phyloP scores from a whole-genome alignment of 92 coral and sea anemone genomes.

The Phenganax marumi region DNA sequence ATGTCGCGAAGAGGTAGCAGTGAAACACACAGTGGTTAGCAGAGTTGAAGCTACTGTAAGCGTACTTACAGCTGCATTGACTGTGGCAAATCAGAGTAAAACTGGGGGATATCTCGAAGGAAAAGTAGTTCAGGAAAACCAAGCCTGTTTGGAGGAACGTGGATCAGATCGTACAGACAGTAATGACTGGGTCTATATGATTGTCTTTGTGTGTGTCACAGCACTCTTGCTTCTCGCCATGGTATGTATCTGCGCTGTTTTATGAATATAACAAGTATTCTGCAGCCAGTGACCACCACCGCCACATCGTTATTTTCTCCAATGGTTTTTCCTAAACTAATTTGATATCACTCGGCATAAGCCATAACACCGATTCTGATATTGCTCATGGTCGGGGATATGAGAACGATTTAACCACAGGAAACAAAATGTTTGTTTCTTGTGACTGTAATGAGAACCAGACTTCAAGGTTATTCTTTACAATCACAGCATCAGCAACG shows the following conservation, averaged over 20 bases:
- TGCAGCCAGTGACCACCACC: not conserved
- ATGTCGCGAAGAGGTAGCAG: conserved; percentile 11
- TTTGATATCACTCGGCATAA: no score
- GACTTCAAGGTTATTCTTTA: no score
- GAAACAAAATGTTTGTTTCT: no score
- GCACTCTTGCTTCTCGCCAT: conserved; percentile 35
- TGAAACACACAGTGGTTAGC: conserved; percentile 12
- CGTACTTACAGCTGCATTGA: conserved; percentile 4
- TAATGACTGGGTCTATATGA: conserved; percentile 39
- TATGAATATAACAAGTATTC: not conserved
- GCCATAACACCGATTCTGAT: no score
- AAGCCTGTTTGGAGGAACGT: not conserved
- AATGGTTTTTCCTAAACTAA: no score
- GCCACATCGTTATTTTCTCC: no score
- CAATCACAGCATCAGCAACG: no score
- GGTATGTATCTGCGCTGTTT: not conserved
- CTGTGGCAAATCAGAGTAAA: conserved; percentile 1
- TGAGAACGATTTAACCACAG: no score
- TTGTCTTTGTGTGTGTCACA: conserved; percentile 30
- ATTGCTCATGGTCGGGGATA: no score
- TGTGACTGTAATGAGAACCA: no score
- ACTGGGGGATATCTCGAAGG: conserved; percentile 14
- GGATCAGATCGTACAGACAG: not conserved
- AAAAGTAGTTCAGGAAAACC: conserved; percentile 3
- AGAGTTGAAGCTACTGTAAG: not conserved